Base-by-base conservation (phyloP, 2,888 invertebrate genomes). In the Philaethria dido region DNA sequence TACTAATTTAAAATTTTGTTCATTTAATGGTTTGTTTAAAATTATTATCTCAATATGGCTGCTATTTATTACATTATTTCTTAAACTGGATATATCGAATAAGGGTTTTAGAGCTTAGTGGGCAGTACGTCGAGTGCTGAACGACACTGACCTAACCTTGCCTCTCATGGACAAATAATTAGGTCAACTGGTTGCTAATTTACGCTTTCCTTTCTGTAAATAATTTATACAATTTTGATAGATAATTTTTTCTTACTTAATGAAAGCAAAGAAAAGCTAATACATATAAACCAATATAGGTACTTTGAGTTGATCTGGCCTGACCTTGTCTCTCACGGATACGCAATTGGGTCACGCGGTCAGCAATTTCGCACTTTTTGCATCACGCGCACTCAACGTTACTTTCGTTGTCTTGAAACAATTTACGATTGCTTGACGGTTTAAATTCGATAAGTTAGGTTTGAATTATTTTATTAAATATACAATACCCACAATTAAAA, bases 261-360 rank as follows among this genome's bases (percentile, higher is more conserved):
- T 2, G n/a, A 25, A n/a, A 16, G 57, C 22, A 25, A 25, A 57
- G 14, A 4, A 36, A 54, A 54, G 33, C 55, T 22, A 20, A 3
- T 18, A 6, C 11, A 20, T 22, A 57, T 42, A 57, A 39, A 22
- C 5, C 14, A 9, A 18, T 33, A 45, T 33, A 45, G 22, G 44
- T 18, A 60, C 20, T 20, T 33, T 14, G 18, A 45, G 20, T 45
- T 18, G 20, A 11, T 22, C 11, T 52, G 60, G 60, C 50, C 76
- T 83, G 87, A 89, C 90, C 91, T 90, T 91, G 91, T 77, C 76
- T 78, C 82, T 86, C 85, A 85, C 83, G 88, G 88, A 84, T 86
- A 79, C 72, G 74, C 80, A 88, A 84, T 83, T 86, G 75, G 89
- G 90, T 86, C 82, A 91, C 72, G 89, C 74, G 88, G 87, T 80